Percentiles rank a stretch among this genome's conserved stretches.
phyloP scores from a whole-genome alignment of 2,888 invertebrate species.

The Choristoneura rosaceana region DNA sequence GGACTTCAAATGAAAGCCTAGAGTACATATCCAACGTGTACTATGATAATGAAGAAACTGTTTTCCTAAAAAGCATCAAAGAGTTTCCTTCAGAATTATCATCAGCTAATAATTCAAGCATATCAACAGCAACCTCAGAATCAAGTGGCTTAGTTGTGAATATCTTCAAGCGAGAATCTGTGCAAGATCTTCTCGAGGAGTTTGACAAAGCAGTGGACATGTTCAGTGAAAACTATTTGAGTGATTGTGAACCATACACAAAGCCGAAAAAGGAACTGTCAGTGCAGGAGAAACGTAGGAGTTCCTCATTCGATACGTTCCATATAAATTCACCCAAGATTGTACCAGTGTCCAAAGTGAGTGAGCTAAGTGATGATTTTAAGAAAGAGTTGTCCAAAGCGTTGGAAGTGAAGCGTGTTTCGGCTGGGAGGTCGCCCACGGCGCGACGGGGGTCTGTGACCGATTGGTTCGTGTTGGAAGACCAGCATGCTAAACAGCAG shows the following conservation, averaged over 20 bases:
- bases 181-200: slow-evolving; percentile 71
- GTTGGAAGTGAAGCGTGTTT: slow-evolving; percentile 60
- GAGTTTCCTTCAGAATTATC: slow-evolving; percentile 64
- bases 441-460: slow-evolving; percentile 76
- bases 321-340: slow-evolving; percentile 65
- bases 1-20: slow-evolving; percentile 73
- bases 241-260: slow-evolving; percentile 79
- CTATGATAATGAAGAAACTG: slow-evolving; percentile 69
- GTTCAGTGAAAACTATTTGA: slow-evolving; percentile 76
- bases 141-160: slow-evolving; percentile 68
- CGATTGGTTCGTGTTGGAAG: slow-evolving; percentile 80
- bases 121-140: slow-evolving; percentile 68
- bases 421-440: slow-evolving; percentile 50
- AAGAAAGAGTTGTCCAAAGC: slow-evolving; percentile 68
- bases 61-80: slow-evolving; percentile 72
- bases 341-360: slow-evolving; percentile 70
- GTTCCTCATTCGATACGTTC: slow-evolving; percentile 70
- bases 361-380: slow-evolving; percentile 74
- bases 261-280: slow-evolving; percentile 57
- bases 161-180: slow-evolving; percentile 70
- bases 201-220: slow-evolving; percentile 77
- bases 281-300: slow-evolving; percentile 67
- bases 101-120: slow-evolving; percentile 65
- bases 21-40: slow-evolving; percentile 74
- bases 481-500: slow-evolving; percentile 49